Evolutionary conservation across 1,140 invertebrate genomes (phyloP), one percentile per base, ranked within the genome.

Genomic region (Euglossa dilemma): DNA sequence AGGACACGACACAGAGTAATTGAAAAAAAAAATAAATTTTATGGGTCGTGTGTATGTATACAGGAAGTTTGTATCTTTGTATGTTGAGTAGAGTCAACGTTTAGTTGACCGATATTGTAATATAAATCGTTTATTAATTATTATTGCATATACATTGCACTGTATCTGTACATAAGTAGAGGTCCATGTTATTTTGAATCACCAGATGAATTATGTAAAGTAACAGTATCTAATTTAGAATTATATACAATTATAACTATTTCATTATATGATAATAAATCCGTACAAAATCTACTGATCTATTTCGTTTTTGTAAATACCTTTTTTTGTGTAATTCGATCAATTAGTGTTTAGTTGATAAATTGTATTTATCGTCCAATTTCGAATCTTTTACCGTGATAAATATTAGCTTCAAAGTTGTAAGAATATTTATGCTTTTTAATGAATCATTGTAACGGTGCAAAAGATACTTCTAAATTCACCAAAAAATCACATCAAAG

Each of bases 111-210:
- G 70, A 86, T 89, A 86, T 92, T 91, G 89, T 91, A 91, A 88
- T 89, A 91, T 91, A 92, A 78, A 92, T 92, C 87, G 87, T 92
- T 93, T 91, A 93, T 92, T 93, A 91, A 92, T 93, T 91, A 93
- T 92, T 93, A 93, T 93, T 92, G 92, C 90, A 92, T 93, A 93
- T 91, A 93, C 87, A 93, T 91, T 91, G 92, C 93, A 94, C 93
- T 90, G 91, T 93, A 90, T 92, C 87, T 94, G 93, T 94, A 93
- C 89, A 94, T 94, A 94, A 90, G 90, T 94, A 94, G 91, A 93
- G 91, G 83, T 91, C 91, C 90, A 92, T 93, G 90, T 94, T 94
- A 94, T 94, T 94, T 94, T 93, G 85, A 94, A 93, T 90, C 91
- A 93, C 91, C 89, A 90, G 90, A 92, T 89, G 90, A 90, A 92